Conservation (phyloP, 2,888 invertebrate species). For the Torymus texanus region DNA sequence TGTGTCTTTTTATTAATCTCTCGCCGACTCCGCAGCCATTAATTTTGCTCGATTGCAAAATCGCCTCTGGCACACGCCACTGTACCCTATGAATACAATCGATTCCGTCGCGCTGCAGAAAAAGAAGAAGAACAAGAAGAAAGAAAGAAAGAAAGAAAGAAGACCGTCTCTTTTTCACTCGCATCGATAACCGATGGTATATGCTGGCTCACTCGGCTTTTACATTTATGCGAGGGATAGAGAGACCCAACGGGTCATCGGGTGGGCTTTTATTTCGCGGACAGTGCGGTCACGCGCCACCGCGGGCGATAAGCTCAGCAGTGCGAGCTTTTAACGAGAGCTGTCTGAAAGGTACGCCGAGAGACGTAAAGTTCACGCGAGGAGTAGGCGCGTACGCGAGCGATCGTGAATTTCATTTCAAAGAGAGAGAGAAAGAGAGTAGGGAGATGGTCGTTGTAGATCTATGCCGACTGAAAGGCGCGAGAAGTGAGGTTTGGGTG, state of each 20-base stretch:
- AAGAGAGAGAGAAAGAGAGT: too few species aligned
- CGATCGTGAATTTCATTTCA: too few species aligned
- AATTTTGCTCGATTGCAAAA: slow-evolving; percentile 30
- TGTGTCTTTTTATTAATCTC: slow-evolving; percentile 26
- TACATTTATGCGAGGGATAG: slow-evolving; percentile 40
- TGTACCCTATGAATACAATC: slow-evolving; percentile 44
- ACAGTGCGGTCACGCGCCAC: too few species aligned
- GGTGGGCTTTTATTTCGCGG: slow-evolving; percentile 27
- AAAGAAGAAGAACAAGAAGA: background rate
- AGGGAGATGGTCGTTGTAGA: too few species aligned
- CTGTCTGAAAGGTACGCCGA: background rate
- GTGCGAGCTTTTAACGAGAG: background rate
- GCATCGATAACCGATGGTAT: slow-evolving; percentile 40
- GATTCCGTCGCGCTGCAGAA: background rate
- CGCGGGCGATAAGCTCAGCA: too few species aligned
- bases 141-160: background rate
- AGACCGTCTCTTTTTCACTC: slow-evolving; percentile 7
- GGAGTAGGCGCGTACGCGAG: background rate
- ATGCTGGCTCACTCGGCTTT: background rate
- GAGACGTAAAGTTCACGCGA: background rate
- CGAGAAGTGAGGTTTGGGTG: too few species aligned
- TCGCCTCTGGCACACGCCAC: background rate
- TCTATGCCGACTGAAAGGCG: too few species aligned
- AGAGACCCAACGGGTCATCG: too few species aligned
- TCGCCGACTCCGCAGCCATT: slow-evolving; percentile 28